A percentile compares a stretch with the other conserved stretches of the same genome.
phyloP scores from a whole-genome alignment of 2,797 vertebrate genomes.

The Syngnathus rostellatus region DNA sequence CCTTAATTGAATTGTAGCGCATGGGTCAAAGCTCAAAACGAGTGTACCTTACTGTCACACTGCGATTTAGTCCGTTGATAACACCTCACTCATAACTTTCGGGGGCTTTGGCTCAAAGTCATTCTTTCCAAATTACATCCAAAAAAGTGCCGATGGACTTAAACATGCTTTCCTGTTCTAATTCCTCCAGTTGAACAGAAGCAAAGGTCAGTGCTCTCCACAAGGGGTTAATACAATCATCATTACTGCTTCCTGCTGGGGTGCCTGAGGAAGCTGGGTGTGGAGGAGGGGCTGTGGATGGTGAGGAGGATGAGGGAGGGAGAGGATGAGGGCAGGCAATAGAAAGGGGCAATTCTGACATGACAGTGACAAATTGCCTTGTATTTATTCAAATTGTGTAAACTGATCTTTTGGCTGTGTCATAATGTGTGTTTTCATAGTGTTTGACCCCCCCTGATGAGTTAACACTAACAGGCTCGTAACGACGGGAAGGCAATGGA shows the following conservation, averaged over 20 bases:
- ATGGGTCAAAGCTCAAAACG: neutral
- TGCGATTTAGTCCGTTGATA: neutral
- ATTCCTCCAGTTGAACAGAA: slow-evolving; percentile 72
- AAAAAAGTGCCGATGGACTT: neutral
- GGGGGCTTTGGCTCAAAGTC: neutral
- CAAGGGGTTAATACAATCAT: slow-evolving; percentile 83
- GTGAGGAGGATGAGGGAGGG: slow-evolving; percentile 35
- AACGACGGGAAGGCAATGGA: slow-evolving; percentile 2
- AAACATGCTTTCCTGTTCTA: slow-evolving; percentile 39
- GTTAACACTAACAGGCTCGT: slow-evolving; percentile 8
- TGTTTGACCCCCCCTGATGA: slow-evolving; percentile 66
- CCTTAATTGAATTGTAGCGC: neutral
- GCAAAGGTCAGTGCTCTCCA: slow-evolving; percentile 64
- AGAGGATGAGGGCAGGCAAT: slow-evolving; percentile 32
- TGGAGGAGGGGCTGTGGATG: slow-evolving; percentile 28
- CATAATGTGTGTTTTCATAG: slow-evolving; percentile 81
- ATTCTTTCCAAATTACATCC: neutral
- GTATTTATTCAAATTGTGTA: slow-evolving; percentile 95
- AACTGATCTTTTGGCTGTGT: slow-evolving; percentile 80
- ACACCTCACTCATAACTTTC: neutral
- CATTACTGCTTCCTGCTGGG: slow-evolving; percentile 81
- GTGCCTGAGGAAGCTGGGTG: slow-evolving; percentile 37
- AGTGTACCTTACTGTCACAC: neutral
- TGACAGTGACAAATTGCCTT: slow-evolving; percentile 96
- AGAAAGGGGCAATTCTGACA: slow-evolving; percentile 70